These are phyloP conservation scores for Tangara arthus DNA, from an alignment of 2,797 vertebrate genomes.

Conservation along the genomic window DNA sequence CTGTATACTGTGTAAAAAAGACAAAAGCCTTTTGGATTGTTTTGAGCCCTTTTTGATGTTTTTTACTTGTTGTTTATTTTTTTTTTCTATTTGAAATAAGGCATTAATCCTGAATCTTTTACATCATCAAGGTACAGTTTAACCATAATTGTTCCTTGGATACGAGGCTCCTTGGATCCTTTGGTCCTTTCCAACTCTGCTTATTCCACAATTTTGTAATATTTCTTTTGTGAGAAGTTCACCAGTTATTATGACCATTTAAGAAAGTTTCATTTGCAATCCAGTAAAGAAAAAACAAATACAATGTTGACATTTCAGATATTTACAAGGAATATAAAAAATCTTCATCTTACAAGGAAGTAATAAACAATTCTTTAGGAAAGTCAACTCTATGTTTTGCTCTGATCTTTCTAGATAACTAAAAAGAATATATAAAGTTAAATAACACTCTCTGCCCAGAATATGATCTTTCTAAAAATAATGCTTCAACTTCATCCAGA, in stretches of 20 bases:
- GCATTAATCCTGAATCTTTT: neutral
- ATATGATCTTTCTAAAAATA: constrained; percentile 7
- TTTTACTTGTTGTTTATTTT: neutral
- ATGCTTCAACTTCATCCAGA: neutral
- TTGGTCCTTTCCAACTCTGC: neutral
- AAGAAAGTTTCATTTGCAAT: neutral
- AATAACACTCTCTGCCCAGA: neutral
- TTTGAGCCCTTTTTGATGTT: neutral
- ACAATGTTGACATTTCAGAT: neutral
- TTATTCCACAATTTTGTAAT: neutral
- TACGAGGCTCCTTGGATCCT: no score
- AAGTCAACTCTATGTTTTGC: neutral
- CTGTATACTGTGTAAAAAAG: neutral
- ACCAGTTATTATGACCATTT: neutral
- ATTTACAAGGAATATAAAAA: neutral
- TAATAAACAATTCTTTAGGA: neutral
- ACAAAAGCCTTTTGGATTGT: neutral
- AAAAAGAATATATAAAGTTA: neutral
- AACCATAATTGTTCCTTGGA: neutral
- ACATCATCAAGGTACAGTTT: neutral
- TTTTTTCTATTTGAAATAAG: neutral
- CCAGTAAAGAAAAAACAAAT: neutral
- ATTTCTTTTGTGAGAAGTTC: neutral
- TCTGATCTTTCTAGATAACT: neutral
- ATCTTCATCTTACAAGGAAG: neutral